Evolutionary conservation across 2,888 invertebrate genomes (phyloP), one percentile per base, ranked within the genome.

Genomic region (Amiota communis): DNA sequence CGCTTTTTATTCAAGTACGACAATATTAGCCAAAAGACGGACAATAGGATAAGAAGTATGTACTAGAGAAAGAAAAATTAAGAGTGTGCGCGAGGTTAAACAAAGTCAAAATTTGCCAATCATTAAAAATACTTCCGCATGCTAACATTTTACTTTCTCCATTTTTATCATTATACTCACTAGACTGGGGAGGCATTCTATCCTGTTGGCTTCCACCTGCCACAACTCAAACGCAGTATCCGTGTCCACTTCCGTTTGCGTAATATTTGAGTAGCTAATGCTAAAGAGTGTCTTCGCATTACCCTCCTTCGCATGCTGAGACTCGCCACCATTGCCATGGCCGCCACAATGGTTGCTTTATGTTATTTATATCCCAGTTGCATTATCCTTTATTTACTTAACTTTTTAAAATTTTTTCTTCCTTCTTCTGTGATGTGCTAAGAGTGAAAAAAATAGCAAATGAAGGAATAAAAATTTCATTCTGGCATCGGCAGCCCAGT

Each of bases 321-420:
- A 77, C 61, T 61, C 61, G 9, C 3, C 61, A 12, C 20, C 61
- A 15, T 12, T 3, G 17, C 17, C 61, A 61, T 17, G 61, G 15
- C 15, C 17, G 9, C 12, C 20, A 46, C 63, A 13, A 9, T 46
- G 20, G 36, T 46, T 84, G 82, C 82, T 83, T 81, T 86, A 81
- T 78, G 84, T 84, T 82, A 86, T 86, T 85, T 85, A 85, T 85
- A 85, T 85, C 82, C 84, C 84, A 77, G 80, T 84, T 79, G 84
- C 83, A 83, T 86, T 81, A 83, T 86, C 84, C 85, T 85, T 85
- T 85, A 83, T 83, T 83, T 83, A 83, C 82, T 85, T 83, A 85
- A 83, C 82, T 83, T 83, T 82, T 82, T 82, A 82, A 81, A 81
- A 82, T 82, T 81, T 82, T 84, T 74, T 77, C 49, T 46, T 76